Conservation (phyloP, 2,888 invertebrate genomes). For the Automeris io region DNA sequence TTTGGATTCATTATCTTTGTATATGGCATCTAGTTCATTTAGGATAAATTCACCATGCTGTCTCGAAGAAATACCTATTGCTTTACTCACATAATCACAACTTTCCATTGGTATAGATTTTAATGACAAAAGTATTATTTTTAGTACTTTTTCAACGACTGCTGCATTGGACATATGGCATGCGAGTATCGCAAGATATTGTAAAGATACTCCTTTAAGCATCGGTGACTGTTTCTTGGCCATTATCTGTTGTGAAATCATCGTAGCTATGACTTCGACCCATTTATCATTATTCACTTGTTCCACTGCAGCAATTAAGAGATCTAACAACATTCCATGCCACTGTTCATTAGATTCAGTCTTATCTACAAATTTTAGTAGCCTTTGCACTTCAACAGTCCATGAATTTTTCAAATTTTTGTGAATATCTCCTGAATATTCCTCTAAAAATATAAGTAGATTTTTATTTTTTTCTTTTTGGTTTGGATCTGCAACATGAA, state of each 20-base stretch:
- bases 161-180: conserved; percentile 84
- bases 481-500: conserved; percentile 80
- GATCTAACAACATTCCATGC: conserved; percentile 79
- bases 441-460: conserved; percentile 83
- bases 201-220: conserved; percentile 70
- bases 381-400: conserved; percentile 85
- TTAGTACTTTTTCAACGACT: conserved; percentile 79
- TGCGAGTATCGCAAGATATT: conserved; percentile 80
- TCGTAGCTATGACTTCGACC: conserved; percentile 61
- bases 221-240: conserved; percentile 57
- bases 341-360: conserved; percentile 79
- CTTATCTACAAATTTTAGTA: conserved; percentile 82
- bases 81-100: conserved; percentile 80
- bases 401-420: conserved; percentile 81
- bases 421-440: conserved; percentile 81
- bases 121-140: conserved; percentile 79
- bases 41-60: conserved; percentile 86
- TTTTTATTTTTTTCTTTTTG: conserved; percentile 81
- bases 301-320: conserved; percentile 68
- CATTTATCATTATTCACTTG: conserved; percentile 69
- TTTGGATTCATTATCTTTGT: conserved; percentile 83
- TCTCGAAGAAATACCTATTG: conserved; percentile 85
- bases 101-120: conserved; percentile 77
- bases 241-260: conserved; percentile 61
- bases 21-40: conserved; percentile 83